Conservation (phyloP, 2,797 vertebrate species). For the Sylvilagus floridanus region DNA sequence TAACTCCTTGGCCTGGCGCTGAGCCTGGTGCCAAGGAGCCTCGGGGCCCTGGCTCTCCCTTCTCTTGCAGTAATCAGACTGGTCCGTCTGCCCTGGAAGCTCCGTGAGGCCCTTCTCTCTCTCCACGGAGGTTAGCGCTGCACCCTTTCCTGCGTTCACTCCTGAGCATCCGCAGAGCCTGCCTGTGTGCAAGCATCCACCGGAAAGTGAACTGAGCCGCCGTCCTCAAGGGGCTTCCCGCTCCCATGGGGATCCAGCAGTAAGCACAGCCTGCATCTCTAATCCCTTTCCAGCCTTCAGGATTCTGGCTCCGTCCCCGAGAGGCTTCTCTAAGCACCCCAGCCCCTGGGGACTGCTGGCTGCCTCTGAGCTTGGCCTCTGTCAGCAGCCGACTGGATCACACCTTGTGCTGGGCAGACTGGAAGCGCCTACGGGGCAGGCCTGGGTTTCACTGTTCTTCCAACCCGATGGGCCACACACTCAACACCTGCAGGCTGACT, state of each 20-base stretch:
- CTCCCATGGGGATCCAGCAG: not conserved
- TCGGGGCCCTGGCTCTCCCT: not conserved
- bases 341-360: not conserved
- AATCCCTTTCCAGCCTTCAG: constrained; percentile 2
- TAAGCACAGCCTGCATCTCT: not conserved
- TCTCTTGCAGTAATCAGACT: not conserved
- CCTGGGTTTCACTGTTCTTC: not conserved
- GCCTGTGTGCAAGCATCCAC: not conserved
- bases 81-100: not conserved
- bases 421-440: not conserved
- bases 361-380: constrained; percentile 14
- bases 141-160: not conserved
- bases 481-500: not conserved
- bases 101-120: not conserved
- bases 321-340: not conserved
- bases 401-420: not conserved
- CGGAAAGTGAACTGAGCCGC: not conserved
- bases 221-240: constrained; percentile 18
- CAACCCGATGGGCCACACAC: not conserved
- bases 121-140: not conserved
- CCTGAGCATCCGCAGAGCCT: not conserved
- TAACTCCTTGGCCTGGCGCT: not conserved
- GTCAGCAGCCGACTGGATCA: not conserved
- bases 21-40: not conserved
- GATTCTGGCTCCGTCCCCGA: not conserved